Conservation (phyloP, 1,140 invertebrate genomes). For the Medauroidea extradentata region DNA sequence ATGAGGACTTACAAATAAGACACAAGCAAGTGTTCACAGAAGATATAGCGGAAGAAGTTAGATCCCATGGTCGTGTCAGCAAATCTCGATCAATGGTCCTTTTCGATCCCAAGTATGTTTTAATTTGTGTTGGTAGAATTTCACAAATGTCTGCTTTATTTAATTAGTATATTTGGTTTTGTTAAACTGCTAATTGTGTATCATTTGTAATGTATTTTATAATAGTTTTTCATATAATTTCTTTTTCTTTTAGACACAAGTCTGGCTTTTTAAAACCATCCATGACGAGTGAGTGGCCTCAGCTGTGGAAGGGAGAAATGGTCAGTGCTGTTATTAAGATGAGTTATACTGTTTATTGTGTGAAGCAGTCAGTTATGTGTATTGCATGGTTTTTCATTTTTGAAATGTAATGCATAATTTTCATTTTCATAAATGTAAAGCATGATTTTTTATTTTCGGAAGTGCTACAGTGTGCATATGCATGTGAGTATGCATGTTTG, state of each 20-base stretch:
- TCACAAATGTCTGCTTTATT: background rate
- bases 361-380: no score
- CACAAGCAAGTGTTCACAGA: background rate
- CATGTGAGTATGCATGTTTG: no score
- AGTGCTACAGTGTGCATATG: no score
- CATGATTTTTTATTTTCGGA: no score
- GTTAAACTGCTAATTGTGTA: background rate
- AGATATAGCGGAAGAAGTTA: background rate
- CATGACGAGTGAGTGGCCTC: conserved; percentile 39
- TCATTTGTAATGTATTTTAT: background rate
- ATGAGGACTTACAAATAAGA: no score
- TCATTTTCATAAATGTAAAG: no score
- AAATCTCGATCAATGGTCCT: conserved; percentile 33
- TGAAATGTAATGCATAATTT: no score
- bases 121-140: background rate
- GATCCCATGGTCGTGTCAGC: conserved; percentile 3
- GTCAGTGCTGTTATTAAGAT: conserved; percentile 30
- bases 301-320: conserved; percentile 46
- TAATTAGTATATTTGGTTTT: background rate
- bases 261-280: conserved; percentile 2
- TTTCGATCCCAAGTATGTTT: conserved; percentile 19
- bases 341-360: no score
- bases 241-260: background rate
- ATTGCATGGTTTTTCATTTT: no score
- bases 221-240: background rate